Base-by-base conservation (phyloP, 2,888 invertebrate genomes). In the Caenorhabditis japonica region DNA sequence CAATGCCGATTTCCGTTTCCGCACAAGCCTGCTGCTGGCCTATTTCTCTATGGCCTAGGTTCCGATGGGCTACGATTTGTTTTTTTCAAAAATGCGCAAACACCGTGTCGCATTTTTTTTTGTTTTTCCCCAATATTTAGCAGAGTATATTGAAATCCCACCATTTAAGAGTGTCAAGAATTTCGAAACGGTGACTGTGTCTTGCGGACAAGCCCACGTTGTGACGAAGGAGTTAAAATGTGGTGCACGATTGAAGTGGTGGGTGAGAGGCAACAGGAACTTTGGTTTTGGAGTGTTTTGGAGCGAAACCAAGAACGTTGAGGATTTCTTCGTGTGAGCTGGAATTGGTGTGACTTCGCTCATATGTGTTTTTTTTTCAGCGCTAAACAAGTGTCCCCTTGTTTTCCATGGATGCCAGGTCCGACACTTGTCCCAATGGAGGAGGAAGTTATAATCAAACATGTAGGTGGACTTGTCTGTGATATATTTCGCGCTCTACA, bases 391-490 rank as follows among this genome's bases (percentile, higher is more conserved):
- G 66, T 78, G 4, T 51, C 75, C 17, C 81, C 81, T 1, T 55
- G 64, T 19, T 81, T 81, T 58, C 69, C 76, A 15, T 82, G 84
- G 76, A 83, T 85, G 83, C 85, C 85, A 1, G 83, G 83, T 25
- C 83, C 83, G 17, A 52, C 77, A 8, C 74, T 82, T 23, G 83
- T 81, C 0, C 81, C 84, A 3, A 61, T 84, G 36, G 76, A 82
- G 30, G 79, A 79, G 15, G 55, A 58, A 25, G 44, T 77, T 44
- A 53, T 71, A 41, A 71, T 75, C 19, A 49, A 62, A 25, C 59
- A 70, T 47, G 76, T 75, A n/a, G 21, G n/a, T n/a, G n/a, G n/a
- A n/a, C n/a, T n/a, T n/a, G n/a, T n/a, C n/a, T n/a, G n/a, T n/a
- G n/a, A n/a, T n/a, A n/a, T n/a, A n/a, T n/a, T n/a, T n/a, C n/a